These are phyloP conservation scores for Sebastes trivittatus DNA, from an alignment of 2,797 vertebrate species.

Conservation along the genomic window DNA sequence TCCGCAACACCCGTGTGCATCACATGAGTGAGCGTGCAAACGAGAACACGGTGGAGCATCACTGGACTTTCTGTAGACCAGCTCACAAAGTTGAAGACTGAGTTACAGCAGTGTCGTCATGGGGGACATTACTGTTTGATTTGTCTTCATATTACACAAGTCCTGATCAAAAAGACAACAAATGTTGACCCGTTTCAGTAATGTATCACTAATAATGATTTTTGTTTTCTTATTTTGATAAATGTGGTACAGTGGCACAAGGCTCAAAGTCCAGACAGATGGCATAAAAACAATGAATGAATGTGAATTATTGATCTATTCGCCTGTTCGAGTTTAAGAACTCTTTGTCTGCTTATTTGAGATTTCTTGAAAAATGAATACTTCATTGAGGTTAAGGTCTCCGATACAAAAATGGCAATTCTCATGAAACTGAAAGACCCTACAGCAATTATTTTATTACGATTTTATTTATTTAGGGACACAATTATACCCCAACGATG, in stretches of 20 bases:
- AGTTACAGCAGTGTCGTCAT: constrained; percentile 27
- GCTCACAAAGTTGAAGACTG: constrained; percentile 97
- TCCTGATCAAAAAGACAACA: neutral
- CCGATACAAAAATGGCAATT: neutral
- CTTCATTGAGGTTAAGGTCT: neutral
- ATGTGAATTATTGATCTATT: constrained; percentile 25
- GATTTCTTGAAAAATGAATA: neutral
- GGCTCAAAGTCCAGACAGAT: constrained; percentile 13
- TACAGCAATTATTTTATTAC: neutral
- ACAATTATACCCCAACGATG: neutral
- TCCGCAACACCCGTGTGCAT: constrained; percentile 96
- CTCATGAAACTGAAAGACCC: neutral
- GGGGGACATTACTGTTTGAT: neutral
- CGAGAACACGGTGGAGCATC: constrained; percentile 98
- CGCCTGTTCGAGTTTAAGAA: neutral
- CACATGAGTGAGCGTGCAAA: constrained; percentile 99
- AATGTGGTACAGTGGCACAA: neutral
- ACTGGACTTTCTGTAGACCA: constrained; percentile 98
- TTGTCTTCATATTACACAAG: constrained; percentile 32
- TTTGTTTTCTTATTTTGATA: neutral
- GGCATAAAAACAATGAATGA: neutral
- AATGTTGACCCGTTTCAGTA: neutral
- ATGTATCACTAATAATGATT: neutral
- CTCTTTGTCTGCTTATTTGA: neutral
- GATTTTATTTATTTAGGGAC: neutral